Conservation (phyloP, 1,140 invertebrate genomes). For the Pseudomyrmex dendroicus region DNA sequence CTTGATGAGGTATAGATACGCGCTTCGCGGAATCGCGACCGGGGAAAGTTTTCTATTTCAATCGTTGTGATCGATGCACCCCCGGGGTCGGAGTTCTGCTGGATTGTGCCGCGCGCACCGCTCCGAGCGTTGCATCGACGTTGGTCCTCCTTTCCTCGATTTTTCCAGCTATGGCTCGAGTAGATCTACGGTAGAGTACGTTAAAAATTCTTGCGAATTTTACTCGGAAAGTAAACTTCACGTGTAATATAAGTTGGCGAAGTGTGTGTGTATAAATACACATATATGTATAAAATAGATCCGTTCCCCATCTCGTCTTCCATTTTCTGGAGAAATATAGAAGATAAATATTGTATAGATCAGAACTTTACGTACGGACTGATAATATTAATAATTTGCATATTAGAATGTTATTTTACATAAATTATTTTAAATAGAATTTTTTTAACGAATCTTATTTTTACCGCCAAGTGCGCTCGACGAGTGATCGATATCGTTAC, state of each 20-base stretch:
- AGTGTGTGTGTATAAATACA: background rate
- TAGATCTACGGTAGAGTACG: background rate
- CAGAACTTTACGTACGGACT: too few relatives aligned
- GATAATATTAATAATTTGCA: too few relatives aligned
- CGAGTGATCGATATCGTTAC: background rate
- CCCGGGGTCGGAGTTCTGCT: conserved; percentile 39
- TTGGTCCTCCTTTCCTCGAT: conserved; percentile 7
- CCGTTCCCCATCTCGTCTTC: too few relatives aligned
- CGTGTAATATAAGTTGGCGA: background rate
- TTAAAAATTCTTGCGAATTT: conserved; percentile 15
- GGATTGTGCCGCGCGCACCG: conserved; percentile 30
- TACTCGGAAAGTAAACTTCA: background rate
- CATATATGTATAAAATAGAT: too few relatives aligned
- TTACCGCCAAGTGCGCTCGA: too few relatives aligned
- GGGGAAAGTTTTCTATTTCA: conserved; percentile 60
- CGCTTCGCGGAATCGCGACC: conserved; percentile 49
- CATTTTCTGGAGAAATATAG: background rate
- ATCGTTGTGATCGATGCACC: conserved; percentile 48
- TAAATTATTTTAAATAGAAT: background rate
- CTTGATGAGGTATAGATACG: conserved; percentile 54
- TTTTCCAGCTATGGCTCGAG: conserved; percentile 2
- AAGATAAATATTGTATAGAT: too few relatives aligned
- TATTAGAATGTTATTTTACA: too few relatives aligned
- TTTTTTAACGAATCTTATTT: background rate
- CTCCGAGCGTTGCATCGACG: background rate